Percentiles rank a stretch among this genome's conserved stretches.
phyloP scores from a whole-genome alignment of 2,888 invertebrate genomes.

The Timema cristinae region DNA sequence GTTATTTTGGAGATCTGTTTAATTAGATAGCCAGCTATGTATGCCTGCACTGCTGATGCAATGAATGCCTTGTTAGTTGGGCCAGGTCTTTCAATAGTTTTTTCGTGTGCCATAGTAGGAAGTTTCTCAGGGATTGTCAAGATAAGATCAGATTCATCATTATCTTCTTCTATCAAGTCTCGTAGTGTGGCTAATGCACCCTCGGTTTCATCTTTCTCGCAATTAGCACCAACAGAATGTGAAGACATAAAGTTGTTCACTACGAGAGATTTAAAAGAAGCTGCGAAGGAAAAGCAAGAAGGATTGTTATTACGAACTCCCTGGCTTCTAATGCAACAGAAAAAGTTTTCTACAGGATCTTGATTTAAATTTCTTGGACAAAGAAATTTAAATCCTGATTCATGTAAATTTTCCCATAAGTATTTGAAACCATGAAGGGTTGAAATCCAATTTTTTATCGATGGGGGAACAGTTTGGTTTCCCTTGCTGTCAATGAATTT shows the following conservation, averaged over 20 bases:
- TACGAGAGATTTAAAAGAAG: conserved; percentile 8
- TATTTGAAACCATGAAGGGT: background rate
- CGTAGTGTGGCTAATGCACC: background rate
- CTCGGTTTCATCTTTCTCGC: background rate
- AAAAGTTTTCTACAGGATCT: background rate
- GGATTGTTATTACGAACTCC: conserved; percentile 9
- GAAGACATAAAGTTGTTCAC: conserved; percentile 10
- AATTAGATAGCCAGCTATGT: no score
- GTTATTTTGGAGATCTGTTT: no score
- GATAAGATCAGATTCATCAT: no score
- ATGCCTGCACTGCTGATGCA: no score
- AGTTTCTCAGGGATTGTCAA: no score
- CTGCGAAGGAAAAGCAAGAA: background rate
- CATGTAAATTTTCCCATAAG: background rate
- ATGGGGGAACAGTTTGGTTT: background rate
- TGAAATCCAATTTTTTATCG: background rate
- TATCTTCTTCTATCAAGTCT: background rate
- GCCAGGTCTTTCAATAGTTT: no score
- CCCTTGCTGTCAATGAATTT: conserved; percentile 9
- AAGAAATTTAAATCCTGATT: background rate
- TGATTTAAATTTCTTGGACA: background rate
- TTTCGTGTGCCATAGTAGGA: no score
- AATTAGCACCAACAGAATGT: background rate
- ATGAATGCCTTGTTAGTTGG: no score
- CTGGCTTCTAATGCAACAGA: background rate